Conservation (phyloP, 2,113 vertebrate genomes). For the Onychostoma macrolepis region DNA sequence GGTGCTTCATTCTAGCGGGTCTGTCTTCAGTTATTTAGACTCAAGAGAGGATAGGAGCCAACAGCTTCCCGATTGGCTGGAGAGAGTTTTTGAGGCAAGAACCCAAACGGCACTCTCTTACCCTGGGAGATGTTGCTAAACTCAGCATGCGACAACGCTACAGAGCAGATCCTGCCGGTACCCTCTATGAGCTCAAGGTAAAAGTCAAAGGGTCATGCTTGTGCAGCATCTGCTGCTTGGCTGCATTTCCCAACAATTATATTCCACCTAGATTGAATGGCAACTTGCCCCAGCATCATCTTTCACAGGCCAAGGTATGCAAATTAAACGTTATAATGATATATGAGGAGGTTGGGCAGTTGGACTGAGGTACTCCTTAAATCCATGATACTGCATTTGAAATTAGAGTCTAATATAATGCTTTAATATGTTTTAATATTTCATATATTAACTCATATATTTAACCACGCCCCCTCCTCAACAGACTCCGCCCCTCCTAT, state of each 20-base stretch:
- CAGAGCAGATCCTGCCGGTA: slow-evolving; percentile 33
- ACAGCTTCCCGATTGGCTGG: slow-evolving; percentile 63
- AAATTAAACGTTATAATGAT: slow-evolving; percentile 12
- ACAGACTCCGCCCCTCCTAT: background rate
- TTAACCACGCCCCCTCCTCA: background rate
- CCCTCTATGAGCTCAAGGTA: slow-evolving; percentile 68
- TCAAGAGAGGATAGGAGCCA: background rate
- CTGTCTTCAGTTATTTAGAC: background rate
- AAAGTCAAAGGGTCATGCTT: background rate
- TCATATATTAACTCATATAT: background rate
- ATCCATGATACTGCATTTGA: background rate
- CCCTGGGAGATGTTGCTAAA: slow-evolving; percentile 55
- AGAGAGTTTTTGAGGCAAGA: slow-evolving; percentile 67
- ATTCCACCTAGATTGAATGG: slow-evolving; percentile 2
- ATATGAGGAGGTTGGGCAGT: background rate
- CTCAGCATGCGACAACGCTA: slow-evolving; percentile 32
- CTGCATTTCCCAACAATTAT: background rate
- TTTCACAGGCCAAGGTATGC: background rate
- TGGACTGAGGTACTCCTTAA: background rate
- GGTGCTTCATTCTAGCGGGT: slow-evolving; percentile 39
- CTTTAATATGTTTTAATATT: background rate
- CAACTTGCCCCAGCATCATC: slow-evolving; percentile 11
- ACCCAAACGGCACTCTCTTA: slow-evolving; percentile 60
- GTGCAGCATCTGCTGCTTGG: background rate
- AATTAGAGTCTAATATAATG: background rate